These are phyloP conservation scores for Cottus gobio DNA, from an alignment of 2,113 vertebrate species.

Conservation along the genomic window DNA sequence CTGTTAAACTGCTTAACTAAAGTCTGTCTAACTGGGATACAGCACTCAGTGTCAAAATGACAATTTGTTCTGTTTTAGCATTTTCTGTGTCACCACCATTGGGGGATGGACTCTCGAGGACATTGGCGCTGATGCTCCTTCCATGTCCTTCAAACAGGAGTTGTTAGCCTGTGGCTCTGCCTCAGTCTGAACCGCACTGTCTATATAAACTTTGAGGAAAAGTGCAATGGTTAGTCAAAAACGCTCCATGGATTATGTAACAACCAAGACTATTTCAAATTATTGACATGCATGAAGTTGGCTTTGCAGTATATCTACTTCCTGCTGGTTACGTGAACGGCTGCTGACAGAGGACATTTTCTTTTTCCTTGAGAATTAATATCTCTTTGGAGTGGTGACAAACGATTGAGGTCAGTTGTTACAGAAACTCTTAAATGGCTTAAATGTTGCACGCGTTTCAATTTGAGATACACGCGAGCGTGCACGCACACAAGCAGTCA, in stretches of 20 bases:
- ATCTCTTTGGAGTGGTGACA: constrained; percentile 18
- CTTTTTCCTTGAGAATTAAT: constrained; percentile 6
- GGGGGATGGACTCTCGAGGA: constrained; percentile 8
- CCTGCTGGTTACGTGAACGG: not conserved
- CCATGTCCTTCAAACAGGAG: constrained; percentile 31
- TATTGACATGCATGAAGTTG: constrained; percentile 22
- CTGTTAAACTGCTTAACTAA: not conserved
- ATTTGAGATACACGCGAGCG: not conserved
- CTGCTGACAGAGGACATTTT: constrained; percentile 32
- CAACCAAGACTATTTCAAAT: constrained; percentile 1
- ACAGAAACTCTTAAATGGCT: constrained; percentile 21
- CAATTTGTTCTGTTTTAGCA: constrained; percentile 14
- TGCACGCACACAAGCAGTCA: not conserved
- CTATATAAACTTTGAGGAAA: constrained; percentile 21
- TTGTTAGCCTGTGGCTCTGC: not conserved
- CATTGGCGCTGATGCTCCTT: constrained; percentile 27
- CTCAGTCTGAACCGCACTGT: constrained; percentile 16
- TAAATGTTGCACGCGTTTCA: constrained; percentile 20
- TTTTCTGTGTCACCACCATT: constrained; percentile 10
- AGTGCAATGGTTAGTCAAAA: constrained; percentile 10
- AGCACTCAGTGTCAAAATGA: constrained; percentile 2
- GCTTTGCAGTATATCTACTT: not conserved
- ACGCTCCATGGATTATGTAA: not conserved
- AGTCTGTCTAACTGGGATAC: not conserved
- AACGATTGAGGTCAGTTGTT: constrained; percentile 21